Evolutionary conservation across 2,888 invertebrate species (phyloP).

Genomic region (Ormyrus rosae): DNA sequence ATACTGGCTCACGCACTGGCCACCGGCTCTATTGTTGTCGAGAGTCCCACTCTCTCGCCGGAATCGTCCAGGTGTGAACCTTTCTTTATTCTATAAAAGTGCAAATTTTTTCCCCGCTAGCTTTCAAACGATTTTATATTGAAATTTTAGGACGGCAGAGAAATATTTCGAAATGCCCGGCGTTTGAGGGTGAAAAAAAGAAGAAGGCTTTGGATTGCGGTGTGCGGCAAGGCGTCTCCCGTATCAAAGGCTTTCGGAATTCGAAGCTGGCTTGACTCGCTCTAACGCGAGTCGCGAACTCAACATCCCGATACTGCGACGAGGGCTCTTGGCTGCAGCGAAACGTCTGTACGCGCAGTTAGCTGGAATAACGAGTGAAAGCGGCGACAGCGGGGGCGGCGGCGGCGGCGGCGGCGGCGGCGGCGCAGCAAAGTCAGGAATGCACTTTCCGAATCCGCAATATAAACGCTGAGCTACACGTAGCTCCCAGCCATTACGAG

Average conservation of each 20-base stretch:
- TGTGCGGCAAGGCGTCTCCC: too few species aligned
- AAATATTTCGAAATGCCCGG: too few species aligned
- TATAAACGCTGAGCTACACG: slow-evolving; percentile 18
- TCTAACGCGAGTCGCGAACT: slow-evolving; percentile 19
- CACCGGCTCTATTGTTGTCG: slow-evolving; percentile 7
- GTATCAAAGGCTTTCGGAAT: slow-evolving; percentile 18
- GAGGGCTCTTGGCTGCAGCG: not conserved
- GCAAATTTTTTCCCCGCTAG: too few species aligned
- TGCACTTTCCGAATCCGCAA: slow-evolving; percentile 39
- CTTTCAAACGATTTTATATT: too few species aligned
- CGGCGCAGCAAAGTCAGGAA: slow-evolving; percentile 1
- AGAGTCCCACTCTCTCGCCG: not conserved
- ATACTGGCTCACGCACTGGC: slow-evolving; percentile 10
- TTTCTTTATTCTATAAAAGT: slow-evolving; percentile 30
- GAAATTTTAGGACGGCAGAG: too few species aligned
- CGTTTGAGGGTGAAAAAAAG: too few species aligned
- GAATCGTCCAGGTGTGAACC: slow-evolving; percentile 38
- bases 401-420: not conserved
- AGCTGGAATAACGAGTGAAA: slow-evolving; percentile 41
- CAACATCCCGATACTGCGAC: slow-evolving; percentile 24
- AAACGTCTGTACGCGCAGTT: slow-evolving; percentile 13
- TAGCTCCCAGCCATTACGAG: slow-evolving; percentile 53
- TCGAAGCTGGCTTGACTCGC: not conserved
- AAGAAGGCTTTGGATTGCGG: too few species aligned
- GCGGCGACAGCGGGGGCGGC: not conserved